Evolutionary conservation across 2,113 vertebrate species (phyloP).

Genomic region (Phrynocephalus versicolor): DNA sequence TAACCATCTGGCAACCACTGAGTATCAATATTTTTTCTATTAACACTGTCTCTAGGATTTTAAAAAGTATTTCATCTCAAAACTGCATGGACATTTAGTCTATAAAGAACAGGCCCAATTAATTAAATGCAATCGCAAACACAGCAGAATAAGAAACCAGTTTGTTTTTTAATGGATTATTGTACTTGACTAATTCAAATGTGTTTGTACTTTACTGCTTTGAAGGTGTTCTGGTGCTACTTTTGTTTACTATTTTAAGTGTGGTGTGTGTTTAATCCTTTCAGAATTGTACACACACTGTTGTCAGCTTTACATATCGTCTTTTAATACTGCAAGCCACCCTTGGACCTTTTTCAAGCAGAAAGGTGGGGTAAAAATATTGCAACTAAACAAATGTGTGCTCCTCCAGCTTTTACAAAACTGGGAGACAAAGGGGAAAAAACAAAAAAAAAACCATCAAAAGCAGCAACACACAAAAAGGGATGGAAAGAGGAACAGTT

Average conservation of each 20-base stretch:
- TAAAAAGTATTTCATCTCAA: conserved; percentile 46
- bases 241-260: too few relatives aligned
- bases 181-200: too few relatives aligned
- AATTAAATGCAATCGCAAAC: too few relatives aligned
- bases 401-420: too few relatives aligned
- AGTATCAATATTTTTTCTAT: background rate
- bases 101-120: conserved; percentile 24
- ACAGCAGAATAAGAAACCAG: too few relatives aligned
- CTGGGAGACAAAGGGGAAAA: background rate
- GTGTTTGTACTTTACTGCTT: too few relatives aligned
- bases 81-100: conserved; percentile 30
- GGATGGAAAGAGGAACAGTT: too few relatives aligned
- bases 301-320: background rate
- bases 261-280: too few relatives aligned
- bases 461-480: background rate
- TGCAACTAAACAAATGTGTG: too few relatives aligned
- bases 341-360: background rate
- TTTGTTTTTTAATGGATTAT: too few relatives aligned
- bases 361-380: background rate
- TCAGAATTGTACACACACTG: too few relatives aligned
- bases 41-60: conserved; percentile 37
- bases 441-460: background rate
- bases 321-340: background rate
- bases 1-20: background rate
- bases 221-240: too few relatives aligned